Evolutionary conservation across 2,888 invertebrate species (phyloP).

Genomic region (Teleiodes luculella): DNA sequence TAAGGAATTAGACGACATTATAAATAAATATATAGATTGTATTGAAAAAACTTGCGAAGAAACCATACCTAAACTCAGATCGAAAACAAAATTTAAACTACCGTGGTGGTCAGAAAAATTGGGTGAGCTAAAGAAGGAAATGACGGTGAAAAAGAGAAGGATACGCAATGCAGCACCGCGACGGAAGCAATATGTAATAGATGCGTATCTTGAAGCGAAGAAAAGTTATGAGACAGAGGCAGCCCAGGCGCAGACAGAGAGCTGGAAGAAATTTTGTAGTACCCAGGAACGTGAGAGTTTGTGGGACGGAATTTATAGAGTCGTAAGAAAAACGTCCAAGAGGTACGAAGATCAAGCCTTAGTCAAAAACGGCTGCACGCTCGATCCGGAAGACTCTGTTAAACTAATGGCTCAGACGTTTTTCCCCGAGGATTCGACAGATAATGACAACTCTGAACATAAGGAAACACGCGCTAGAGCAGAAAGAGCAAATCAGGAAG

Average conservation of each 20-base stretch:
- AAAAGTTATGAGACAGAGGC: constrained; percentile 2
- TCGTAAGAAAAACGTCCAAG: constrained; percentile 7
- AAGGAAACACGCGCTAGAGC: too few relatives aligned
- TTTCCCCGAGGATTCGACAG: too few relatives aligned
- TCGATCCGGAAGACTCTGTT: too few relatives aligned
- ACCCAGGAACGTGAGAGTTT: constrained; percentile 2
- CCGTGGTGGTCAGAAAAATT: constrained; percentile 16
- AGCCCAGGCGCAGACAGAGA: constrained; percentile 1
- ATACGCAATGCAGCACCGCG: constrained; percentile 10
- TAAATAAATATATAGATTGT: background rate
- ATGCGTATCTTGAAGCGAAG: constrained; percentile 13
- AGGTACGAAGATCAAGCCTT: constrained; percentile 1
- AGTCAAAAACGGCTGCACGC: background rate
- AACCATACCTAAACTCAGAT: background rate
- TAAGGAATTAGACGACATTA: background rate
- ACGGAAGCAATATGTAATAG: constrained; percentile 3
- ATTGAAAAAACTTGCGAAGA: background rate
- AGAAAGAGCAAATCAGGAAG: background rate
- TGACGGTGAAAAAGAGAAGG: background rate
- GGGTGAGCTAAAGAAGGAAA: background rate
- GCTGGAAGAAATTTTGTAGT: constrained; percentile 12
- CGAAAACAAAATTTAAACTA: background rate
- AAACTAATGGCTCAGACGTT: too few relatives aligned
- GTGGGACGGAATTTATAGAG: constrained; percentile 15
- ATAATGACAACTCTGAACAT: too few relatives aligned